Evolutionary conservation across 2,888 invertebrate species (phyloP).

Genomic region (Belgica antarctica): DNA sequence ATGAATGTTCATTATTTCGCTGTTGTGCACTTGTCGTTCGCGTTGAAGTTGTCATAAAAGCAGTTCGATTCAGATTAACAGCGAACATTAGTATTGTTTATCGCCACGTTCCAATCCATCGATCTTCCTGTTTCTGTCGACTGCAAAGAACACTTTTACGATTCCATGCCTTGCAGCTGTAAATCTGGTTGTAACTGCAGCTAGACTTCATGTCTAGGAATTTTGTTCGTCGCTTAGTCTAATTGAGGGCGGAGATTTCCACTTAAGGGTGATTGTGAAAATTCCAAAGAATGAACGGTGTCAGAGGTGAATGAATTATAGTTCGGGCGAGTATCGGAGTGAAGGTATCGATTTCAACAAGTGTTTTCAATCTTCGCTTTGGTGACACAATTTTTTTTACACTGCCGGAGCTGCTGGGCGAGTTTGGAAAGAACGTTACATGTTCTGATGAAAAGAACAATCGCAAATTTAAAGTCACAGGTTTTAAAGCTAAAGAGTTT

Average conservation of each 20-base stretch:
- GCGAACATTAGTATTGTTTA: neutral
- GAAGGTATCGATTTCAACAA: constrained; percentile 16
- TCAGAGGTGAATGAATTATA: neutral
- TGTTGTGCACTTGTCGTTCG: neutral
- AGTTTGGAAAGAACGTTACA: too few species aligned
- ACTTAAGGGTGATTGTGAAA: neutral
- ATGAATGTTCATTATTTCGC: neutral
- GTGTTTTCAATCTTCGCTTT: neutral
- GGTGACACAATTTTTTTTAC: neutral
- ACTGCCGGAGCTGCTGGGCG: neutral
- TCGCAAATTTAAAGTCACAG: too few species aligned
- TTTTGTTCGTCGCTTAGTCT: neutral
- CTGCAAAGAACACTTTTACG: too few species aligned
- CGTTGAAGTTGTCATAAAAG: constrained; percentile 3
- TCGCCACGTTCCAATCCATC: neutral
- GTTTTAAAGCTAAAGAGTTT: too few species aligned
- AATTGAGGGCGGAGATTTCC: neutral
- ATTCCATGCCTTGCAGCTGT: too few species aligned
- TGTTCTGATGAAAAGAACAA: too few species aligned
- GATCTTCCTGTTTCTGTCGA: constrained; percentile 5
- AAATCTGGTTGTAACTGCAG: too few species aligned
- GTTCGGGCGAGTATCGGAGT: neutral
- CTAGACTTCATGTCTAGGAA: neutral
- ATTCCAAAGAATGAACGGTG: neutral
- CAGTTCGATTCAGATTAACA: neutral